A percentile compares a stretch with the other conserved stretches of the same genome.
phyloP scores from a whole-genome alignment of 2,113 vertebrate species.

The Urocolius indicus region DNA sequence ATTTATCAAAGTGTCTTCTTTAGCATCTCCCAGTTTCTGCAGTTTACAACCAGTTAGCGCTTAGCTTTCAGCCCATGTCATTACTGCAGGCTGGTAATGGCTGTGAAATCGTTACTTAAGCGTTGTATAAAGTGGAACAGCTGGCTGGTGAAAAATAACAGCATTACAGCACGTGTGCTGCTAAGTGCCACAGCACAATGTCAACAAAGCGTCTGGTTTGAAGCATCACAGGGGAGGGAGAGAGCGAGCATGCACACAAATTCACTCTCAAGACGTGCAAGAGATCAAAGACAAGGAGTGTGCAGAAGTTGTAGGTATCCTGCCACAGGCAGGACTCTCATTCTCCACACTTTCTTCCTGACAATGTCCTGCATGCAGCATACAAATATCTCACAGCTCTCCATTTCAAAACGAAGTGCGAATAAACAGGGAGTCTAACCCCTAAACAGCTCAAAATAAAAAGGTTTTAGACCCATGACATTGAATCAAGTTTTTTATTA shows the following conservation, averaged over 20 bases:
- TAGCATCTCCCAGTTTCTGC: background rate
- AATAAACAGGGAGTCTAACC: background rate
- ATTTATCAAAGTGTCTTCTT: slow-evolving; percentile 23
- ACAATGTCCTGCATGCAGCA: background rate
- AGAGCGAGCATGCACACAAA: background rate
- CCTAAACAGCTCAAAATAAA: background rate
- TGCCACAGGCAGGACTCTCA: background rate
- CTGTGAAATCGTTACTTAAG: slow-evolving; percentile 59
- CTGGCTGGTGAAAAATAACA: slow-evolving; percentile 36
- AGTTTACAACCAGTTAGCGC: slow-evolving; percentile 19
- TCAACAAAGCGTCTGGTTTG: background rate
- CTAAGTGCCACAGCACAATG: background rate
- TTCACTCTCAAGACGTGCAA: background rate
- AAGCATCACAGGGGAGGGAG: background rate
- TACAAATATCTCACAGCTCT: background rate
- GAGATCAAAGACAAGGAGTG: background rate
- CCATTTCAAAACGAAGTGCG: background rate
- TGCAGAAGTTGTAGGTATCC: rapidly evolving
- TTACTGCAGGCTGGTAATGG: slow-evolving; percentile 38
- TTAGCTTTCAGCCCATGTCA: slow-evolving; percentile 31
- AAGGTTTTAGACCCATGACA: background rate
- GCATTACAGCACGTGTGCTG: background rate
- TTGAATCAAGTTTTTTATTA: background rate
- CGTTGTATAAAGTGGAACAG: slow-evolving; percentile 18
- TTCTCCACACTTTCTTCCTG: rapidly evolving